Conservation (phyloP, 2,888 invertebrate genomes). For the Nycteola revayana region DNA sequence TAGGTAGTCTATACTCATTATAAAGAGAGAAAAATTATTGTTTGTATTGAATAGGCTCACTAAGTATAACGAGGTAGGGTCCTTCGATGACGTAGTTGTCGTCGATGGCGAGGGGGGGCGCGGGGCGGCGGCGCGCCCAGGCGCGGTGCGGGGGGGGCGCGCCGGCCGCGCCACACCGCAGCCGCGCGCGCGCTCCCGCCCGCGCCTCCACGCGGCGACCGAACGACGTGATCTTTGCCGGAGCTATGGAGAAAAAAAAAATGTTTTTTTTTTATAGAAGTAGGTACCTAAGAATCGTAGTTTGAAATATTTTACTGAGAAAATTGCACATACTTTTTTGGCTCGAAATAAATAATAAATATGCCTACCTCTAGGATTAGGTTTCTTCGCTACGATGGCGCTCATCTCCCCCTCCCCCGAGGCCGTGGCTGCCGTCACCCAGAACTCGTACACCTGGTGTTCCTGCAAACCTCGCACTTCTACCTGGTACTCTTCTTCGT, state of each 20-base stretch:
- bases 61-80: conserved; percentile 84
- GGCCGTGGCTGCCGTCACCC: conserved; percentile 91
- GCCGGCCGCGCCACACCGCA: conserved; percentile 87
- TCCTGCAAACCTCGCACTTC: conserved; percentile 86
- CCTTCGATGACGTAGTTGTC: conserved; percentile 57
- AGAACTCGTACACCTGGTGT: conserved; percentile 90
- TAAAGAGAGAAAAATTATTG: too few relatives aligned
- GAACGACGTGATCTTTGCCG: conserved; percentile 92
- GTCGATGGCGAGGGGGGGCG: conserved; percentile 79
- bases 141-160: conserved; percentile 87
- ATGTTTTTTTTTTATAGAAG: too few relatives aligned
- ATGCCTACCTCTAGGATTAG: conserved; percentile 84
- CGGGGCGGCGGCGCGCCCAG: conserved; percentile 85
- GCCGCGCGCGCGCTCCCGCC: conserved; percentile 81
- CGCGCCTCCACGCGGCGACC: conserved; percentile 85
- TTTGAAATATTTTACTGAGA: too few relatives aligned
- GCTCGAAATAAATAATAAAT: too few relatives aligned
- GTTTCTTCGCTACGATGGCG: conserved; percentile 87
- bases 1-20: too few relatives aligned
- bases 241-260: conserved; percentile 79
- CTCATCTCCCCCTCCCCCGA: conserved; percentile 86
- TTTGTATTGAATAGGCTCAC: conserved; percentile 61
- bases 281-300: too few relatives aligned
- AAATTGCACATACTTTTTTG: too few relatives aligned
- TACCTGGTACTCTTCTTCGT: conserved; percentile 64